Evolutionary conservation across 2,888 invertebrate genomes (phyloP), one percentile per base, ranked within the genome.

Genomic region (Digitonthophagus gazella): DNA sequence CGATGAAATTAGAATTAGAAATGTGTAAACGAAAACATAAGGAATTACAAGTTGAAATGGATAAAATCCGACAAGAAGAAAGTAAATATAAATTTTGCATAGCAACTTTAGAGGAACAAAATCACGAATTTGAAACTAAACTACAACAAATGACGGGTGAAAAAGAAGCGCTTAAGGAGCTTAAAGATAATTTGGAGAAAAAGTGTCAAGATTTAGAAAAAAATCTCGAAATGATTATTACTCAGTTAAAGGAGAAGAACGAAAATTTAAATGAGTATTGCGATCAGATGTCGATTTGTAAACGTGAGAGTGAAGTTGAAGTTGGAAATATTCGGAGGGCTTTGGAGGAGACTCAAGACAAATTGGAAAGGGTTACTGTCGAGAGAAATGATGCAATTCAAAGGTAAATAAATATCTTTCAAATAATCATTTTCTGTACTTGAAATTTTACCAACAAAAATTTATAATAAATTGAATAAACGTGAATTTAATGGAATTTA

Each of bases 121-220:
- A 66, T 55, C n/a, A 8, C 5, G 64, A 71, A 63, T 66, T 72
- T 15, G 28, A 73, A 56, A 58, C 58, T 57, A 75, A 75, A 67
- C 56, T 73, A 11, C 70, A 66, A n/a, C 70, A 74, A 56, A 66
- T 76, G 18, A 58, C 71, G 69, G 68, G 69, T n/a, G 69, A 75
- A 70, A 3, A 71, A 20, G n/a, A 65, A 1, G 58, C 72, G n/a
- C 54, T 73, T 2, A 66, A 67, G 54, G 69, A 72, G 69, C 65
- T 71, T 66, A 71, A 71, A 61, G 54, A 28, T 28, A 54, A 55
- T 28, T 15, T 71, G 11, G 71, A 72, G 65, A 57, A 63, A 0
- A 72, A 72, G 55, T 72, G 70, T 65, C 16, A 64, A 11, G 72
- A 75, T 66, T 72, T 75, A 18, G 72, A 73, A 66, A 58, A 15